Evolutionary conservation across 2,888 invertebrate species (phyloP).

Genomic region (Drosophila differens): DNA sequence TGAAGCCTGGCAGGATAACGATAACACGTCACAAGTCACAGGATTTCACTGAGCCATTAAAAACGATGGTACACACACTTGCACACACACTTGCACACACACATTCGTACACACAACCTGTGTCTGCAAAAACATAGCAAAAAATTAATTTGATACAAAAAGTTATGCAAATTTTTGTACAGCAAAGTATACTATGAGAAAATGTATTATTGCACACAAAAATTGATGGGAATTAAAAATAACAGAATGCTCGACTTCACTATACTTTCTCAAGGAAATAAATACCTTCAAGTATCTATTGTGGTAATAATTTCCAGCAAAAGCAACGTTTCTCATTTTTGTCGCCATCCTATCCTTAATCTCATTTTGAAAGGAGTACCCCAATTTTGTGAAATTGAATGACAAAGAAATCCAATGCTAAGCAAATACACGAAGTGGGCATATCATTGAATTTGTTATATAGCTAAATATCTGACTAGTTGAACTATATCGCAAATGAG

Average conservation of each 20-base stretch:
- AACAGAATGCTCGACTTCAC: conserved; percentile 15
- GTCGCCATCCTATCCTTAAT: neutral
- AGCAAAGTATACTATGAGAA: conserved; percentile 48
- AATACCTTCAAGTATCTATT: neutral
- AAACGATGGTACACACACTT: conserved; percentile 36
- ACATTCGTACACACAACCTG: neutral
- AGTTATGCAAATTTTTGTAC: conserved; percentile 62
- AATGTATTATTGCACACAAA: conserved; percentile 60
- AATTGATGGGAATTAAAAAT: conserved; percentile 24
- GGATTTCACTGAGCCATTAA: conserved; percentile 73
- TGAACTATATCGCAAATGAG: neutral
- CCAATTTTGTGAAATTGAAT: neutral
- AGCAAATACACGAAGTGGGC: neutral
- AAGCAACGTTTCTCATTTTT: neutral
- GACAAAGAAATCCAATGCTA: neutral
- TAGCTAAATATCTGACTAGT: neutral
- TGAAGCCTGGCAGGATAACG: conserved; percentile 71
- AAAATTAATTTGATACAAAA: conserved; percentile 75
- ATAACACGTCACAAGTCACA: conserved; percentile 77
- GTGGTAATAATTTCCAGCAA: neutral
- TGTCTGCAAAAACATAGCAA: conserved; percentile 72
- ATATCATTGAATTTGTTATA: neutral
- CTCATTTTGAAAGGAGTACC: neutral
- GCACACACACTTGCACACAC: neutral
- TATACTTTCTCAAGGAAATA: conserved; percentile 18